Evolutionary conservation across 2,113 vertebrate genomes (phyloP).

Genomic region (Tetrax tetrax): DNA sequence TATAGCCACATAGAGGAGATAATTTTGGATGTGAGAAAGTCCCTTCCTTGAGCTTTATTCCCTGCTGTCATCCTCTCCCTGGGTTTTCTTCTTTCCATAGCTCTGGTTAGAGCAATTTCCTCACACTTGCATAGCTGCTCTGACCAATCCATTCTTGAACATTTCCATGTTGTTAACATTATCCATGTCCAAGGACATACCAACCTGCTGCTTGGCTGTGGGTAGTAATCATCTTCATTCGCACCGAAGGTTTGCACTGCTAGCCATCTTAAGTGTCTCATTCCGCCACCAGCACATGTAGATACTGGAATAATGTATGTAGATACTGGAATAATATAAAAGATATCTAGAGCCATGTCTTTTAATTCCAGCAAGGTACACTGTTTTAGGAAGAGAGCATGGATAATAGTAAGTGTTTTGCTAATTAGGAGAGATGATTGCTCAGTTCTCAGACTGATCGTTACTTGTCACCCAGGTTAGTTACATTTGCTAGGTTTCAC

Average conservation of each 20-base stretch:
- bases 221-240: background rate
- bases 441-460: background rate
- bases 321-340: background rate
- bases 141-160: background rate
- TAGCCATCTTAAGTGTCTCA: background rate
- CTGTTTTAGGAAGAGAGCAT: background rate
- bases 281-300: background rate
- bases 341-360: background rate
- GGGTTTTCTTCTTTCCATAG: background rate
- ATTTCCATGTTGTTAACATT: background rate
- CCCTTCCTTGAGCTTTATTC: background rate
- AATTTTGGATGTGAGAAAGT: background rate
- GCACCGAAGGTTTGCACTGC: background rate
- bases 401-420: background rate
- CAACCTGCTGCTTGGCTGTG: background rate
- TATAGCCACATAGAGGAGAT: background rate
- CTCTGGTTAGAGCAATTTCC: background rate
- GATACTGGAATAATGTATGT: background rate
- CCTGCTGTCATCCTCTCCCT: background rate
- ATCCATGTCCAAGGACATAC: background rate
- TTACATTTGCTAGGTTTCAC: background rate
- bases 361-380: background rate
- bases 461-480: background rate
- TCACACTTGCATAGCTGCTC: constrained; percentile 1
- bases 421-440: background rate